Percentiles rank a stretch among this genome's conserved stretches.
Conservation (phyloP, 1,140 invertebrate genomes). For the Notospermus geniculatus region DNA sequence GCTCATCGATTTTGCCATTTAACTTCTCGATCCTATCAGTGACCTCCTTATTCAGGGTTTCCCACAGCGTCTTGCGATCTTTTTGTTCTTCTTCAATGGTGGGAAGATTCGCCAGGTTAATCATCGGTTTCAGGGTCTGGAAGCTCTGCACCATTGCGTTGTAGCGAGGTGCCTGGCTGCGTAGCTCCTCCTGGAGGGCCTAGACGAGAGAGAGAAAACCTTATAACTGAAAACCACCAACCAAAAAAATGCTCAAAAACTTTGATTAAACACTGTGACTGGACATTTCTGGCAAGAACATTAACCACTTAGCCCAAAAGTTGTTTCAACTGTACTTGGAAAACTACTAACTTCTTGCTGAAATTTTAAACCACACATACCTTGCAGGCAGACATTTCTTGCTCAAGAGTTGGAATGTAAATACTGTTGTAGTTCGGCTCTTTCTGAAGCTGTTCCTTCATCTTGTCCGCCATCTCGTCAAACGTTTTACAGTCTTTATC, state of each 20-base stretch:
- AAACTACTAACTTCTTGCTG: too few relatives aligned
- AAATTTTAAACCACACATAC: conserved; percentile 22
- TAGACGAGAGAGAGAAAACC: too few relatives aligned
- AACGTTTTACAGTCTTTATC: conserved; percentile 37
- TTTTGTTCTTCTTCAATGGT: conserved; percentile 57
- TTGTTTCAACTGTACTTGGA: too few relatives aligned
- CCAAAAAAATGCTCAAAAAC: too few relatives aligned
- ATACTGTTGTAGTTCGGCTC: conserved; percentile 42
- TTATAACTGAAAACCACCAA: too few relatives aligned
- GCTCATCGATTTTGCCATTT: conserved; percentile 63
- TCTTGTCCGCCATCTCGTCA: conserved; percentile 41
- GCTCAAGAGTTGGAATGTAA: conserved; percentile 45
- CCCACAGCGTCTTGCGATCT: conserved; percentile 76
- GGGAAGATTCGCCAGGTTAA: conserved; percentile 37
- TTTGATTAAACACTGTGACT: too few relatives aligned
- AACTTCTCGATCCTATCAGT: conserved; percentile 49
- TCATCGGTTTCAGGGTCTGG: conserved; percentile 42
- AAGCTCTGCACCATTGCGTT: conserved; percentile 38
- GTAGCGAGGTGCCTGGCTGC: conserved; percentile 40
- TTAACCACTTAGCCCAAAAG: too few relatives aligned
- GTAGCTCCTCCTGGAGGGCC: conserved; percentile 49
- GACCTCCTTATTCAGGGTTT: conserved; percentile 63
- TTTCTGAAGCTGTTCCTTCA: conserved; percentile 35
- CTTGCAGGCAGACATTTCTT: conserved; percentile 47
- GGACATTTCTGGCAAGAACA: too few relatives aligned